A percentile compares a stretch with the other conserved stretches of the same genome.
Conservation (phyloP, 2,888 invertebrate genomes). For the Euzetes globulus region DNA sequence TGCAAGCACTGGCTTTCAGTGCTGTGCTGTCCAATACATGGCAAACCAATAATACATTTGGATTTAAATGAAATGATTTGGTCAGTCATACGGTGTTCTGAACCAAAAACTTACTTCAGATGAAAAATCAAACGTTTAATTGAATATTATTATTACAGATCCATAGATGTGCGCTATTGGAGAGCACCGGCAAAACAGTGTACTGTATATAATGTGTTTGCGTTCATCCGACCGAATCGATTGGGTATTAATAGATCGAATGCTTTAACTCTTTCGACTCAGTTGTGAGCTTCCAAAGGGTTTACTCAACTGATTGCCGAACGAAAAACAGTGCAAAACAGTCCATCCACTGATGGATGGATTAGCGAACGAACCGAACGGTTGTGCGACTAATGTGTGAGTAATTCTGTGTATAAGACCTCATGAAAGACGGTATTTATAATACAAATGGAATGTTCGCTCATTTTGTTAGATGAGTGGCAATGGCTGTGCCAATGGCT, state of each 20-base stretch:
- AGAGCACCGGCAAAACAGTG: background rate
- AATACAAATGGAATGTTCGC: background rate
- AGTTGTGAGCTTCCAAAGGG: background rate
- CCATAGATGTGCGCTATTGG: too few relatives aligned
- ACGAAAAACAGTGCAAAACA: background rate
- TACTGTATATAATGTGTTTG: background rate
- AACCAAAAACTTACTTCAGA: background rate
- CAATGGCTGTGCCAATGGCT: background rate
- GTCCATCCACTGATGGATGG: background rate
- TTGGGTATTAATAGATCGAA: conserved; percentile 11
- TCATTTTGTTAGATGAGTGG: background rate
- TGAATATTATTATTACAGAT: too few relatives aligned
- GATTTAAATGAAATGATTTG: too few relatives aligned
- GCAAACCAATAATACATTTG: too few relatives aligned
- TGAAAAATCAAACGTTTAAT: too few relatives aligned
- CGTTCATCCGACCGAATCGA: conserved; percentile 13
- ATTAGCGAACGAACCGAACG: background rate
- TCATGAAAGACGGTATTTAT: conserved; percentile 21
- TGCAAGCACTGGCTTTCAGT: background rate
- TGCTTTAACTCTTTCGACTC: background rate
- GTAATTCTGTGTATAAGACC: conserved; percentile 19
- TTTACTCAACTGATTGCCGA: background rate
- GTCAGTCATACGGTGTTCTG: too few relatives aligned
- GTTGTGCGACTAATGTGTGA: conserved; percentile 3
- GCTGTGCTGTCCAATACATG: background rate